A percentile compares a stretch with the other conserved stretches of the same genome.
Conservation (phyloP, 2,113 vertebrate species). For the Brienomyrus brachyistius region DNA sequence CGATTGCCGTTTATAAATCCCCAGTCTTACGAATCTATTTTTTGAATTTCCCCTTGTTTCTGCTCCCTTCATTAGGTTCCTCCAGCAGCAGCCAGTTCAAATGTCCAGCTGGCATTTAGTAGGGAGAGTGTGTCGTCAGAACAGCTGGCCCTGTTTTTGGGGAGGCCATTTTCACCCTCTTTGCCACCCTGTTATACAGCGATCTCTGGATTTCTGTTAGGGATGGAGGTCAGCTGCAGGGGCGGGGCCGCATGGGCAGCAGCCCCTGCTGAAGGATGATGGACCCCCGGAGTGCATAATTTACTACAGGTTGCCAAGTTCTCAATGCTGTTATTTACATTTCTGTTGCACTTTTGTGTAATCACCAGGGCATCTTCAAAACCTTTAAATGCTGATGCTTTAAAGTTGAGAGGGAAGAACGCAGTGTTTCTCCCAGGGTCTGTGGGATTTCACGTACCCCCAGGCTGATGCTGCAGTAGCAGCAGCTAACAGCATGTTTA, state of each 20-base stretch:
- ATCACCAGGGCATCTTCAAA: background rate
- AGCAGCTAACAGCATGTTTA: background rate
- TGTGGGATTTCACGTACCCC: background rate
- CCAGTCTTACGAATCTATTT: background rate
- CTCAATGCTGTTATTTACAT: background rate
- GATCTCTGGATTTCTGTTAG: background rate
- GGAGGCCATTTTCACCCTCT: background rate
- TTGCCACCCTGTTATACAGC: background rate
- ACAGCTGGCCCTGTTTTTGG: background rate
- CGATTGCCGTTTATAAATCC: background rate
- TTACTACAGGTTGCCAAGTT: background rate
- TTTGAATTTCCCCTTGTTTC: background rate
- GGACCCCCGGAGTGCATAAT: background rate
- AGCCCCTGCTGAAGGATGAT: background rate
- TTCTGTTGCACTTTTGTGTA: background rate
- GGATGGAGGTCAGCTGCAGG: background rate
- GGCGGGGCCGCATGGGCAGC: background rate
- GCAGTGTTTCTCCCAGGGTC: background rate
- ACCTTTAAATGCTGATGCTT: background rate
- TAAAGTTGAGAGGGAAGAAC: background rate
- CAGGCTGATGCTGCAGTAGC: background rate
- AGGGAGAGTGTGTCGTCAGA: no score
- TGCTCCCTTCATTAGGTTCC: background rate
- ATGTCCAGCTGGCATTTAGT: background rate
- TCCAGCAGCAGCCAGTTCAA: slow-evolving; percentile 4